These are phyloP conservation scores for Morinoia aosen DNA, from an alignment of 2,888 invertebrate species.

Conservation along the genomic window DNA sequence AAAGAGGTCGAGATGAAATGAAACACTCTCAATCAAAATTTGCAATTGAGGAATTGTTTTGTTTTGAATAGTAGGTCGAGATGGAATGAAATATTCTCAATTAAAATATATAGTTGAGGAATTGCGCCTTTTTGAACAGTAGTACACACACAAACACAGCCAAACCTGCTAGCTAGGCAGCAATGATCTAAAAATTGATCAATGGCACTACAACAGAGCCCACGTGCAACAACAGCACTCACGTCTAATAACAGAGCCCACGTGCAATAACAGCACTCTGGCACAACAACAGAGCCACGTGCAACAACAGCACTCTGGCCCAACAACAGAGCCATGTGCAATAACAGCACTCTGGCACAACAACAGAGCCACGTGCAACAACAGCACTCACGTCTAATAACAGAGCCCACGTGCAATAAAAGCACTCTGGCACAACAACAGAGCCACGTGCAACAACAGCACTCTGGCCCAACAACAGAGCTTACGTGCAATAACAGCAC, in stretches of 20 bases:
- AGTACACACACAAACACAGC: neutral
- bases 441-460: neutral
- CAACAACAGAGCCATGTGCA: neutral
- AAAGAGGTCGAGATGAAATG: neutral
- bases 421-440: neutral
- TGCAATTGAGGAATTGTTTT: neutral
- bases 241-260: no score
- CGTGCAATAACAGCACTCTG: neutral
- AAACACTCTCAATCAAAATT: neutral
- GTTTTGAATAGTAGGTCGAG: neutral
- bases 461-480: neutral
- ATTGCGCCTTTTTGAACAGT: neutral
- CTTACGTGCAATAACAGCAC: neutral
- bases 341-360: no score
- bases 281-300: neutral
- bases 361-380: neutral
- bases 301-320: neutral
- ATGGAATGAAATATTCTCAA: neutral
- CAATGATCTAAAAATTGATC: no score
- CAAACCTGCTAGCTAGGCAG: no score
- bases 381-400: neutral
- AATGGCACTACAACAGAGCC: no score
- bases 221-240: no score
- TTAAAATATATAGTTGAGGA: neutral
- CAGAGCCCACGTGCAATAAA: neutral